Evolutionary conservation across 2,113 vertebrate species (phyloP).

Genomic region (Urocynchramus pylzowi): DNA sequence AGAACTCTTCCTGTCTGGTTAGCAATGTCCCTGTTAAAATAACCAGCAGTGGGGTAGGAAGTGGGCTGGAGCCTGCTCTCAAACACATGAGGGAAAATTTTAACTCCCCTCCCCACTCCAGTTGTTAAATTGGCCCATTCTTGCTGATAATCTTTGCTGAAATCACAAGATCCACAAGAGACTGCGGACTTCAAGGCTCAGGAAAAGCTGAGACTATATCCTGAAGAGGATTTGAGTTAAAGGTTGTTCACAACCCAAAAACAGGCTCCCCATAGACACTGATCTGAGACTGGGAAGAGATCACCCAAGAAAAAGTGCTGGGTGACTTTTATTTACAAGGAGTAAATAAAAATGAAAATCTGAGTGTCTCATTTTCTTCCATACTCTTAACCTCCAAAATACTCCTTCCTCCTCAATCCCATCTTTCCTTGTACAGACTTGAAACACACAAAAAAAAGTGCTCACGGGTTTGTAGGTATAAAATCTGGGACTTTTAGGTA

Average conservation of each 20-base stretch:
- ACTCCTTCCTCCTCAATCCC: not conserved
- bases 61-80: not conserved
- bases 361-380: fast-evolving
- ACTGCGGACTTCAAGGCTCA: not conserved
- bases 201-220: not conserved
- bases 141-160: not conserved
- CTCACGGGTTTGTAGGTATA: fast-evolving
- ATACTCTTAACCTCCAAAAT: not conserved
- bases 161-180: not conserved
- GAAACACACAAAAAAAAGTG: not conserved
- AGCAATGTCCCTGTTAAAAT: fast-evolving
- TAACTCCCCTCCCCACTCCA: not conserved
- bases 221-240: not conserved
- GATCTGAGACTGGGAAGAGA: not conserved
- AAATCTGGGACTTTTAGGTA: not conserved
- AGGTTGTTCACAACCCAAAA: not conserved
- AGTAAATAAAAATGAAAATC: not conserved
- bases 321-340: not conserved
- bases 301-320: not conserved
- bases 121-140: not conserved
- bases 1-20: not conserved
- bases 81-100: not conserved
- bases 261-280: fast-evolving
- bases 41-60: not conserved
- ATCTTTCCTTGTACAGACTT: not conserved